A percentile compares a stretch with the other conserved stretches of the same genome.
Evolutionary conservation across 2,888 invertebrate species (phyloP).

Genomic region (Encarsia formosa): DNA sequence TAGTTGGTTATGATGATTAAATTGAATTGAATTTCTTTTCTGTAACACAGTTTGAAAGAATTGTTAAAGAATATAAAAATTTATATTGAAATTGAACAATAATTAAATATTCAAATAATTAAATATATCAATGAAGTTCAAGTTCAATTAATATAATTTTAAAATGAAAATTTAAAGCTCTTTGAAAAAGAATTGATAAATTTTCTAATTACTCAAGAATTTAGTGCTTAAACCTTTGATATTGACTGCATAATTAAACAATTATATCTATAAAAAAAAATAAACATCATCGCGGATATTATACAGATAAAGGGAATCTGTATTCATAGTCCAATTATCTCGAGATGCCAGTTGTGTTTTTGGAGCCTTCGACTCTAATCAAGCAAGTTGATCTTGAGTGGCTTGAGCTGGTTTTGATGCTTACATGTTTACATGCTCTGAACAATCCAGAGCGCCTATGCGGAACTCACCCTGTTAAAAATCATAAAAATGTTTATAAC

Average conservation of each 20-base stretch:
- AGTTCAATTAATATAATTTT: too few species aligned
- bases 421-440: slow-evolving; percentile 28
- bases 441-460: slow-evolving; percentile 30
- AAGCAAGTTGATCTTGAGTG: slow-evolving; percentile 28
- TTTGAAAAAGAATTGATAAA: too few species aligned
- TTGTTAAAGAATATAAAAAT: too few species aligned
- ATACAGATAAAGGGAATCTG: slow-evolving; percentile 26
- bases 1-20: too few species aligned
- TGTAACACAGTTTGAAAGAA: too few species aligned
- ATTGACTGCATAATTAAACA: not conserved
- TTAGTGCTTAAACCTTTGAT: slow-evolving; percentile 1
- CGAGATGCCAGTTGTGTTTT: slow-evolving; percentile 24
- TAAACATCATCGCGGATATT: slow-evolving; percentile 11
- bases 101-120: too few species aligned
- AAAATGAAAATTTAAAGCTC: too few species aligned
- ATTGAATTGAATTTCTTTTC: too few species aligned
- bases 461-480: slow-evolving; percentile 30
- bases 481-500: slow-evolving; percentile 28
- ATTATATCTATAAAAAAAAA: not conserved
- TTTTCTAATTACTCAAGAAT: too few species aligned
- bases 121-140: too few species aligned
- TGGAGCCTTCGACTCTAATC: slow-evolving; percentile 28
- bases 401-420: slow-evolving; percentile 27
- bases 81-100: too few species aligned
- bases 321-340: slow-evolving; percentile 24